Evolutionary conservation across 2,797 vertebrate genomes (phyloP).

Genomic region (Thamnophis elegans): DNA sequence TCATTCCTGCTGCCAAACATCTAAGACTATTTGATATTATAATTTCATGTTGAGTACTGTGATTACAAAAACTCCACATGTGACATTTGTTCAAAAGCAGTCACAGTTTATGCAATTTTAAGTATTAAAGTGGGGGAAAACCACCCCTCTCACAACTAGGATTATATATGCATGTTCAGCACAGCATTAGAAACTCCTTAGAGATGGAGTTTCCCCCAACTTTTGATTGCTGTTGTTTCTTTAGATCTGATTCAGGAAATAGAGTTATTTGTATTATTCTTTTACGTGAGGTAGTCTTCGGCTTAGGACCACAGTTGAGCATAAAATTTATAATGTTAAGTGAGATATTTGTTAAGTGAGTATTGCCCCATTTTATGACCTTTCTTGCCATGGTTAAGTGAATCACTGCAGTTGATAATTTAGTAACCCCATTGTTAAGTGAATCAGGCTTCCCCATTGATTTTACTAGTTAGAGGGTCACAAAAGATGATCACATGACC

Average conservation of each 20-base stretch:
- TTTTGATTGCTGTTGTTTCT: neutral
- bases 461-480: neutral
- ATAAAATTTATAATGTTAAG: neutral
- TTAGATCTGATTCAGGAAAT: conserved; percentile 9
- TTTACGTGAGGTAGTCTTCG: neutral
- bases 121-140: neutral
- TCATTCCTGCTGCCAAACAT: neutral
- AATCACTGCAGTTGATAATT: neutral
- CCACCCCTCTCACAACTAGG: neutral
- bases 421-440: neutral
- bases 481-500: neutral
- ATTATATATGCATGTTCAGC: neutral
- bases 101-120: neutral
- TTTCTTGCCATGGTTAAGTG: neutral
- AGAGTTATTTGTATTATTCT: neutral
- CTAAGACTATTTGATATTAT: neutral
- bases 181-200: neutral
- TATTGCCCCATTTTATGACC: neutral
- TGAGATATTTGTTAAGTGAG: neutral
- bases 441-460: neutral
- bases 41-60: neutral
- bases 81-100: neutral
- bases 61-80: neutral
- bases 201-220: neutral
- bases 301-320: neutral